These are phyloP conservation scores for Orientallactaga sibirica DNA, from an alignment of 2,797 vertebrate species.

Conservation along the genomic window DNA sequence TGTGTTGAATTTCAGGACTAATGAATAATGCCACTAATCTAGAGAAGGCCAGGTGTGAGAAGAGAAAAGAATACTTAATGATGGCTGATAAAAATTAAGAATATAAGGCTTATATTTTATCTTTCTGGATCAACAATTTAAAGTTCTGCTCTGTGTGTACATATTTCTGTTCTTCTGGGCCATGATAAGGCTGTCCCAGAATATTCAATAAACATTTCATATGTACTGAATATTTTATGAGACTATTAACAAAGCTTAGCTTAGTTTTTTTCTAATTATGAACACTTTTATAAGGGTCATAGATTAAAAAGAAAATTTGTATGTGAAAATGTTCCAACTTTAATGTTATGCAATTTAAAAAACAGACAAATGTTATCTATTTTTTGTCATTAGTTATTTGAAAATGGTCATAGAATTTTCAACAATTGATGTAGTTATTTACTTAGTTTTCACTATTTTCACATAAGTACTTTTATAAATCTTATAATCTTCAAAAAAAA, in stretches of 20 bases:
- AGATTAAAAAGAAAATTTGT: not conserved
- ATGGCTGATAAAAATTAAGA: not conserved
- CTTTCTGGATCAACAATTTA: constrained; percentile 3
- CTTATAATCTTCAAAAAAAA: not conserved
- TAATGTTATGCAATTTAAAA: not conserved
- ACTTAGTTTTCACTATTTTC: not conserved
- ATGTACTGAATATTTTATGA: not conserved
- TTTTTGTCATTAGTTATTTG: constrained; percentile 13
- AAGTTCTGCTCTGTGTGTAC: not conserved
- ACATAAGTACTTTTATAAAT: constrained; percentile 19
- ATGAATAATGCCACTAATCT: constrained; percentile 17
- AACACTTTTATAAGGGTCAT: not conserved
- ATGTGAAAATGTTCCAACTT: constrained; percentile 27
- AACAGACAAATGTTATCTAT: not conserved
- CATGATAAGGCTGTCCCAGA: not conserved
- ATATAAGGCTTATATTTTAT: not conserved
- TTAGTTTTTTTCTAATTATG: not conserved
- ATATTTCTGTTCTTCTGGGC: not conserved
- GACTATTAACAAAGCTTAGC: not conserved
- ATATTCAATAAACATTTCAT: not conserved
- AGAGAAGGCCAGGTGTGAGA: not conserved
- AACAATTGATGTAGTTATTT: not conserved
- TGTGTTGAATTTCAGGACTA: constrained; percentile 29
- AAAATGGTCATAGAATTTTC: constrained; percentile 23
- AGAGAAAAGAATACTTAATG: constrained; percentile 32